These are phyloP conservation scores for Dyspetes luteomarginatus DNA, from an alignment of 2,888 invertebrate genomes.

Conservation along the genomic window DNA sequence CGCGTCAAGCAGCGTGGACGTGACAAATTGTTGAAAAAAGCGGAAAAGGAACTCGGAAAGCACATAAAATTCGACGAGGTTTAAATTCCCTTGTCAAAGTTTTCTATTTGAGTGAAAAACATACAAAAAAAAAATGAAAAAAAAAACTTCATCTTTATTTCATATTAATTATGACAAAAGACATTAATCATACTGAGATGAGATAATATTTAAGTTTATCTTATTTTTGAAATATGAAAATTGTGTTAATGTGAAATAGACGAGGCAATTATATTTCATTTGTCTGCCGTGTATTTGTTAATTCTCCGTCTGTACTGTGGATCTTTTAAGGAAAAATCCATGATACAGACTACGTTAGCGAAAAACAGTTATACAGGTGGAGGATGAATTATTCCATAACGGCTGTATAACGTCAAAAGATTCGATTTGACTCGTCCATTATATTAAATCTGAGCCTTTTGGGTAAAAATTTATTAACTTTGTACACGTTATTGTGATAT, in stretches of 20 bases:
- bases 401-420: too few relatives aligned
- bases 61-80: constrained; percentile 89
- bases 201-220: not conserved
- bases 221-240: not conserved
- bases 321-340: too few relatives aligned
- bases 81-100: constrained; percentile 60
- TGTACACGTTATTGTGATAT: constrained; percentile 72
- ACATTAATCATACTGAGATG: constrained; percentile 26
- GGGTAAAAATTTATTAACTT: constrained; percentile 48
- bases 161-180: too few relatives aligned
- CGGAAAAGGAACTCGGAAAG: constrained; percentile 88
- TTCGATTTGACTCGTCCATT: constrained; percentile 7
- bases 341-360: too few relatives aligned
- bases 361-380: too few relatives aligned
- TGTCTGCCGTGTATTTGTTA: constrained; percentile 1
- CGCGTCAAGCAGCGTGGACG: constrained; percentile 86
- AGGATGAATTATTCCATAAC: too few relatives aligned
- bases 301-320: too few relatives aligned
- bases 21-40: constrained; percentile 86
- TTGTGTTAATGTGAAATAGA: not conserved
- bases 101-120: too few relatives aligned
- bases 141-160: too few relatives aligned
- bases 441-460: constrained; percentile 14
- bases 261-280: not conserved
- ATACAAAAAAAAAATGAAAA: too few relatives aligned